Evolutionary conservation across 2,888 invertebrate genomes (phyloP), one percentile per base, ranked within the genome.

Genomic region (Mesorhabditis sp.): DNA sequence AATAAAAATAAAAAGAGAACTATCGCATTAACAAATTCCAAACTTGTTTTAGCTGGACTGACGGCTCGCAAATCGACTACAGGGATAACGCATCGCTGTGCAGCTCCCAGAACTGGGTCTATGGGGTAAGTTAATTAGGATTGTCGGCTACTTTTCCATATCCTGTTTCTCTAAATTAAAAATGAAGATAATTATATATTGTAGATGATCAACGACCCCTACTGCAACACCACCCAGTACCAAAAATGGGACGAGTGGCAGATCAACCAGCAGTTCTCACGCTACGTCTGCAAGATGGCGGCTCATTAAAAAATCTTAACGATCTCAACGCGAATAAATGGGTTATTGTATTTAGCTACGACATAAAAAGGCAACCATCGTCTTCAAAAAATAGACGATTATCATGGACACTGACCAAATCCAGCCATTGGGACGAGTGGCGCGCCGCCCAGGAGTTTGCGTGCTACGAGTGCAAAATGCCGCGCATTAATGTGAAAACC

Each of bases 201-300:
- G 2, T 50, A 50, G 58, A 50, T 50, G 58, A 50, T 50, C 58
- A 50, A 50, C 58, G 58, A 50, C 58, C 58, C 58, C 2, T 13
- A 50, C n/a, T 50, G 58, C n/a, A 50, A 50, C 58, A 50, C 58
- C 1, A 50, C 58, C n/a, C 58, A 50, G n/a, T 50, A 50, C n/a
- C 58, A 50, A 50, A 10, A 50, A 13, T 50, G 58, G 58, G 58
- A 50, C n/a, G 58, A 50, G n/a, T 50, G 58, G 58, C 58, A 50
- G n/a, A 50, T n/a, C 7, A 50, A 50, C n/a, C 58, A 50, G 2
- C 58, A 10, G 10, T 50, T 50, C 58, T 50, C 58, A 50, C 7
- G 58, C 7, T 50, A 50, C 58, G 58, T n/a, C n/a, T 50, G 58
- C 58, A 50, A 50, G n/a, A 50, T 50, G 58, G 58, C 58, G n/a